These are phyloP conservation scores for Echiichthys vipera DNA, from an alignment of 2,797 vertebrate genomes.

Conservation along the genomic window DNA sequence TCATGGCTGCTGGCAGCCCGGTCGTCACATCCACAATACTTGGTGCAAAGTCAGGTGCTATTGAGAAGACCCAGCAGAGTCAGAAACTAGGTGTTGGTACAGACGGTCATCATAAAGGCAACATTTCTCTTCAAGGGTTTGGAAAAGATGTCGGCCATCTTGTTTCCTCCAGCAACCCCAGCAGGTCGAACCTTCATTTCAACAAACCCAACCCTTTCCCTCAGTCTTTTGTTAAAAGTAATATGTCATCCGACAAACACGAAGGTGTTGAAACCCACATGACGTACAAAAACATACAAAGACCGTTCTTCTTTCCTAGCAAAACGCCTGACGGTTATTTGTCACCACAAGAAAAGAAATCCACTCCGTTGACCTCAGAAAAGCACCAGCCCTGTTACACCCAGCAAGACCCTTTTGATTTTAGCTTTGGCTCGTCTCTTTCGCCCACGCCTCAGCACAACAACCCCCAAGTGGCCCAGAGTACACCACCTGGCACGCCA, in stretches of 20 bases:
- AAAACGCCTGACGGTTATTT: slow-evolving; percentile 71
- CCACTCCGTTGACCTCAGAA: slow-evolving; percentile 53
- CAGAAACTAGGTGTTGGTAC: slow-evolving; percentile 47
- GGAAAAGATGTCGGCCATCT: slow-evolving; percentile 65
- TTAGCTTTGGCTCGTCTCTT: slow-evolving; percentile 76
- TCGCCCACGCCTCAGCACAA: slow-evolving; percentile 79
- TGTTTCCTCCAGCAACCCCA: slow-evolving; percentile 52
- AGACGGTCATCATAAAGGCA: slow-evolving; percentile 63
- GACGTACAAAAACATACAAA: slow-evolving; percentile 75
- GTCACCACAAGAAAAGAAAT: slow-evolving; percentile 68
- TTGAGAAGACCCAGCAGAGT: slow-evolving; percentile 64
- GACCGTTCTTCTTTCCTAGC: slow-evolving; percentile 75
- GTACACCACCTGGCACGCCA: slow-evolving; percentile 71
- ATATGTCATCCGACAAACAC: slow-evolving; percentile 70
- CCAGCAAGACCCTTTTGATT: slow-evolving; percentile 82
- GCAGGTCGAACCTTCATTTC: slow-evolving; percentile 64
- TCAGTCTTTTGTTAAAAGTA: slow-evolving; percentile 74
- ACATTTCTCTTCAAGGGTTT: slow-evolving; percentile 56
- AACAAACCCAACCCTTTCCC: slow-evolving; percentile 68
- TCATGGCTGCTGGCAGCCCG: slow-evolving; percentile 54
- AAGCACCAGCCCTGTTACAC: slow-evolving; percentile 79
- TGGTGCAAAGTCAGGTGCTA: slow-evolving; percentile 49
- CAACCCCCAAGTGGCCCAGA: slow-evolving; percentile 77
- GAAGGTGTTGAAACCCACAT: slow-evolving; percentile 61
- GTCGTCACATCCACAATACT: slow-evolving; percentile 49